Conservation (phyloP, 1,140 invertebrate genomes). For the Leptoteleia sp. region DNA sequence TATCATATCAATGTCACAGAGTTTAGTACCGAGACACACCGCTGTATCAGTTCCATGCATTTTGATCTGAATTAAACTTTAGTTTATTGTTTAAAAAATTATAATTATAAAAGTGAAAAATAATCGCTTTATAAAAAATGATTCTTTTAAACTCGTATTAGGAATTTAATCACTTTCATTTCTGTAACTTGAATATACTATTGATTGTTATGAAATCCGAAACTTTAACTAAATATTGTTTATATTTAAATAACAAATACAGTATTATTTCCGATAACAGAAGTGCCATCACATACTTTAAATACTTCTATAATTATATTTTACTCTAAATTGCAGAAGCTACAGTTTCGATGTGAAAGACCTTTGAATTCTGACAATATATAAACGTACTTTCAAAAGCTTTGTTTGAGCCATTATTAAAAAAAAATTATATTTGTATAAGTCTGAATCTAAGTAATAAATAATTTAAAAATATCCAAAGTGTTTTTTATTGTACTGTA, state of each 20-base stretch:
- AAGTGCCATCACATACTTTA: conserved; percentile 32
- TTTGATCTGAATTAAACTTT: too few species aligned
- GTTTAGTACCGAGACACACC: too few species aligned
- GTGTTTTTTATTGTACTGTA: conserved; percentile 49
- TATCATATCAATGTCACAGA: too few species aligned
- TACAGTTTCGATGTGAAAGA: conserved; percentile 31
- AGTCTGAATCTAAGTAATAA: conserved; percentile 58
- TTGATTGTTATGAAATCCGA: conserved; percentile 10
- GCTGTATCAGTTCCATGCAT: too few species aligned
- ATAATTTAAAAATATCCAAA: conserved; percentile 45
- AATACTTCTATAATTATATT: conserved; percentile 32
- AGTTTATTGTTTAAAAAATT: too few species aligned
- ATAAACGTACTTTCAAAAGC: conserved; percentile 41
- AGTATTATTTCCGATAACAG: conserved; percentile 32
- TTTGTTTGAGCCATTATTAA: conserved; percentile 43
- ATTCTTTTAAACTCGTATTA: too few species aligned
- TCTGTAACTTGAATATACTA: conserved; percentile 49
- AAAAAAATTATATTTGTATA: conserved; percentile 54
- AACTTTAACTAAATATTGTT: conserved; percentile 26
- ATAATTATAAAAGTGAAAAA: too few species aligned
- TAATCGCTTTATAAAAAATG: too few species aligned
- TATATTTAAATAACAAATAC: conserved; percentile 23
- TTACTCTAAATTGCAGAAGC: conserved; percentile 23
- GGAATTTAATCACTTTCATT: too few species aligned
- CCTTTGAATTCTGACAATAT: conserved; percentile 37